These are phyloP conservation scores for Seira ritae DNA, from an alignment of 2,888 invertebrate species.

Conservation along the genomic window DNA sequence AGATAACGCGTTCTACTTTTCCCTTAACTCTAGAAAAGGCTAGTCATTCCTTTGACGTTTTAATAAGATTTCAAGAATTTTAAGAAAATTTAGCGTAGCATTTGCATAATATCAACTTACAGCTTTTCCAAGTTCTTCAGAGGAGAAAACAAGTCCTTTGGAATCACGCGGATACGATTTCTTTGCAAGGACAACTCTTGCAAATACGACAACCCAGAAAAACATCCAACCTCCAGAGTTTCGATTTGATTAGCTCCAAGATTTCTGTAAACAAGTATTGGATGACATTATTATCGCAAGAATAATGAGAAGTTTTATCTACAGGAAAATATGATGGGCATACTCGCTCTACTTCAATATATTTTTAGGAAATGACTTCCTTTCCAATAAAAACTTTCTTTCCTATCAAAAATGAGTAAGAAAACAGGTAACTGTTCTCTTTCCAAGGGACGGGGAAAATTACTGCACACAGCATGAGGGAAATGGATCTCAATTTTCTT, in stretches of 20 bases:
- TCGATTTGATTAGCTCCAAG: slow-evolving; percentile 85
- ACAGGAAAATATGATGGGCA: not conserved
- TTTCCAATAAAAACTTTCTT: not conserved
- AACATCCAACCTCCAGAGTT: slow-evolving; percentile 83
- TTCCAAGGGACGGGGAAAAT: too few species aligned
- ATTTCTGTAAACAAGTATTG: slow-evolving; percentile 78
- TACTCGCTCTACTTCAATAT: too few species aligned
- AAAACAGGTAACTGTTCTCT: too few species aligned
- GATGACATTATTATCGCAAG: not conserved
- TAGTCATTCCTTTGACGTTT: too few species aligned
- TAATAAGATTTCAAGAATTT: too few species aligned
- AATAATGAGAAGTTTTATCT: not conserved
- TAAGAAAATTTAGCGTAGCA: too few species aligned
- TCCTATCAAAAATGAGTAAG: not conserved
- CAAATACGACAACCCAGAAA: slow-evolving; percentile 84
- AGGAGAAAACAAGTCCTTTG: slow-evolving; percentile 85
- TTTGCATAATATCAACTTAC: slow-evolving; percentile 78
- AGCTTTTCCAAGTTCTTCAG: slow-evolving; percentile 83
- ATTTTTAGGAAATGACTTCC: not conserved
- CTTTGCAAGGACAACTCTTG: slow-evolving; percentile 87
- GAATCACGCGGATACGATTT: slow-evolving; percentile 81
- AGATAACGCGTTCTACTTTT: not conserved
- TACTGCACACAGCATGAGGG: too few species aligned
- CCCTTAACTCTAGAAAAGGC: too few species aligned
- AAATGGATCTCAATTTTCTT: too few species aligned